These are phyloP conservation scores for Flexamia atlantica DNA, from an alignment of 2,888 invertebrate species.

Conservation along the genomic window DNA sequence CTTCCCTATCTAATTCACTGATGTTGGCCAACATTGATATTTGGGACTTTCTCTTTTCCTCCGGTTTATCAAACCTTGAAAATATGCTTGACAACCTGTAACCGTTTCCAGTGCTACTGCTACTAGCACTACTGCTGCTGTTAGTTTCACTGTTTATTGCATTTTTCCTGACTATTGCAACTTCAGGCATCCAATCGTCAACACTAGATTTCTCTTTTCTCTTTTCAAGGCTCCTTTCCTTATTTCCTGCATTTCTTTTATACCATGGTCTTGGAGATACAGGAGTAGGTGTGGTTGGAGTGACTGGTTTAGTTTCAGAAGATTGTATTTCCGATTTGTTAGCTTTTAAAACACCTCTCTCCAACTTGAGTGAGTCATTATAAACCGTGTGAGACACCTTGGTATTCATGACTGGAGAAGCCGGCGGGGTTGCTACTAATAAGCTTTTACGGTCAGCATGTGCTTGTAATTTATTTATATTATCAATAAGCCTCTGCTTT, in stretches of 20 bases:
- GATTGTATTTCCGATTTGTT: slow-evolving; percentile 72
- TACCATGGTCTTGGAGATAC: slow-evolving; percentile 82
- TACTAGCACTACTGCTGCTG: slow-evolving; percentile 23
- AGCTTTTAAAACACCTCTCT: slow-evolving; percentile 75
- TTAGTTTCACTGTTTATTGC: slow-evolving; percentile 59
- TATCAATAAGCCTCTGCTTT: slow-evolving; percentile 68
- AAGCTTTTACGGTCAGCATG: slow-evolving; percentile 66
- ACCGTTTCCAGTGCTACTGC: slow-evolving; percentile 45
- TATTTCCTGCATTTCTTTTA: slow-evolving; percentile 75
- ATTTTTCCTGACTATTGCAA: slow-evolving; percentile 67
- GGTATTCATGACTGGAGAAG: slow-evolving; percentile 59
- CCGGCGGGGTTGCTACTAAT: slow-evolving; percentile 61
- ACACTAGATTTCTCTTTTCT: slow-evolving; percentile 68
- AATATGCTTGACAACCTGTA: slow-evolving; percentile 66
- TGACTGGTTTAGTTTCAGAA: slow-evolving; percentile 71
- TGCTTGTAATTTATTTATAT: slow-evolving; percentile 69
- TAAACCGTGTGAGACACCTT: slow-evolving; percentile 66
- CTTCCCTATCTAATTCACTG: slow-evolving; percentile 88
- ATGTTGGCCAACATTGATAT: slow-evolving; percentile 84
- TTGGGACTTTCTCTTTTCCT: slow-evolving; percentile 78
- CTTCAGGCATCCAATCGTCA: slow-evolving; percentile 75
- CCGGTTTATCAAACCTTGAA: slow-evolving; percentile 71
- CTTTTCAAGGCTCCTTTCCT: slow-evolving; percentile 64
- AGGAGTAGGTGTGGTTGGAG: slow-evolving; percentile 74
- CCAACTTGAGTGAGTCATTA: slow-evolving; percentile 75